Conservation (phyloP, 2,113 vertebrate genomes). For the Capreolus pygargus region DNA sequence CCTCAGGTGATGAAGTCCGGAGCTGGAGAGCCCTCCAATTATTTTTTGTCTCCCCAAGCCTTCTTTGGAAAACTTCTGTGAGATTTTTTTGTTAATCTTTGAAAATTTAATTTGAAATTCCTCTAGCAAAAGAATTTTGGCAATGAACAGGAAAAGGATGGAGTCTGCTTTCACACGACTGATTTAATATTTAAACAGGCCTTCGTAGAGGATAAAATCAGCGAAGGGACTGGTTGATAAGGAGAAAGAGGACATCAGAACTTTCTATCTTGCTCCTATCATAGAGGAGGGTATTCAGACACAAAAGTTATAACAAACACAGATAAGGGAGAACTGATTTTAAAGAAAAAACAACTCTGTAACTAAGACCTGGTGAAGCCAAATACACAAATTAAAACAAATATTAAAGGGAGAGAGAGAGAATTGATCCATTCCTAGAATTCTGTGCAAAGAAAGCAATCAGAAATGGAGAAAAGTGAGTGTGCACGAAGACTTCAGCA, state of each 20-base stretch:
- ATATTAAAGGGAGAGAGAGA: neutral
- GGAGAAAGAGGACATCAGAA: neutral
- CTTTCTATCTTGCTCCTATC: neutral
- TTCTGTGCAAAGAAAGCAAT: neutral
- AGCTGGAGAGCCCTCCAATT: slow-evolving; percentile 70
- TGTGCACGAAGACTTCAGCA: neutral
- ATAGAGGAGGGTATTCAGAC: neutral
- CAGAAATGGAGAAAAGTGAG: neutral
- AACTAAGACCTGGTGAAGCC: neutral
- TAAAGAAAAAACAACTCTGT: neutral
- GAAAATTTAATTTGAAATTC: neutral
- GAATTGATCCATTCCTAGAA: neutral
- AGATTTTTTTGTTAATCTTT: neutral
- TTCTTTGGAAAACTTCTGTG: neutral
- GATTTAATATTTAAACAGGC: neutral
- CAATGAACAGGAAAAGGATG: neutral
- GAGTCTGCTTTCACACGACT: neutral
- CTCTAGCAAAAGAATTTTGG: neutral
- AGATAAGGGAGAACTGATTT: neutral
- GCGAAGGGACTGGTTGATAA: neutral
- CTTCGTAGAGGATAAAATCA: neutral
- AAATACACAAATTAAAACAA: neutral
- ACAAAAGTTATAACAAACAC: neutral
- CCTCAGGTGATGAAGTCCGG: slow-evolving; percentile 71
- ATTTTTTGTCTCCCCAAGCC: slow-evolving; percentile 59